Conservation (phyloP, 2,888 invertebrate genomes). For the Archips crataeganus region DNA sequence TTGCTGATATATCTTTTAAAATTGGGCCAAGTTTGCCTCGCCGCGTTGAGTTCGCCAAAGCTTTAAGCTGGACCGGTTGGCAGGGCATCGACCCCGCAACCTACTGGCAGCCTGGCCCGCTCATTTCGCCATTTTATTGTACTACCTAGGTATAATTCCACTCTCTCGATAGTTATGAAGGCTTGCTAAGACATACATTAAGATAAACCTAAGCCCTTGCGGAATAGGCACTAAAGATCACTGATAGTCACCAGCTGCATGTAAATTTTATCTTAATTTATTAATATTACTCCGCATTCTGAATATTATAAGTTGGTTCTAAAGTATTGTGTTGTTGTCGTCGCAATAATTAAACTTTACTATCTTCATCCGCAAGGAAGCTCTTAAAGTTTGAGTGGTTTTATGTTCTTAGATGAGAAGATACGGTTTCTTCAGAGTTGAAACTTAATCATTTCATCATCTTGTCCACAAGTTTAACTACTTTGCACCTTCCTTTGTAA, state of each 20-base stretch:
- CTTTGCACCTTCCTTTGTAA: background rate
- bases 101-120: slow-evolving; percentile 71
- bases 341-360: background rate
- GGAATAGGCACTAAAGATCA: slow-evolving; percentile 37
- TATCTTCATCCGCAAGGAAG: background rate
- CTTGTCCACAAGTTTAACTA: background rate
- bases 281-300: slow-evolving; percentile 20
- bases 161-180: slow-evolving; percentile 41
- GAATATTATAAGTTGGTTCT: background rate
- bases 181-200: slow-evolving; percentile 41
- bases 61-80: slow-evolving; percentile 80
- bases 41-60: slow-evolving; percentile 69
- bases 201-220: slow-evolving; percentile 26
- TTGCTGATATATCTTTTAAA: slow-evolving; percentile 60
- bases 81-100: slow-evolving; percentile 78
- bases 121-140: slow-evolving; percentile 51
- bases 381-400: background rate
- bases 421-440: background rate
- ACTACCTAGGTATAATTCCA: slow-evolving; percentile 45
- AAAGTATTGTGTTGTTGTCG: background rate
- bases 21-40: slow-evolving; percentile 80
- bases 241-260: slow-evolving; percentile 17
- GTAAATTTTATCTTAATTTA: slow-evolving; percentile 12
- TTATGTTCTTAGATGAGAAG: background rate
- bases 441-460: background rate